Conservation (phyloP, 1,140 invertebrate genomes). For the Glossosoma conforme region DNA sequence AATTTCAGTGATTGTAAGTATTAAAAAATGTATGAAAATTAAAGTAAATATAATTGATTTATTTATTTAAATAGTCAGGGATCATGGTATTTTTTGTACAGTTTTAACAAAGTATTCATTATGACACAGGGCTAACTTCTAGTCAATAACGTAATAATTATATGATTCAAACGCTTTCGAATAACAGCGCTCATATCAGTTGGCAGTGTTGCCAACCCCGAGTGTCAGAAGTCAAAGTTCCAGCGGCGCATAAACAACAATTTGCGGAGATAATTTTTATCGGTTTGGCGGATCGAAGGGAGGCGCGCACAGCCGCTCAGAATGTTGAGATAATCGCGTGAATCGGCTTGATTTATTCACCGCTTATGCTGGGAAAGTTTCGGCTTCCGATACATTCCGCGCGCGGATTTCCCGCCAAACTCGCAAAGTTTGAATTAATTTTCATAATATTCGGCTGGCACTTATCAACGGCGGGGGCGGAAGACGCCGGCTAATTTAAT, state of each 20-base stretch:
- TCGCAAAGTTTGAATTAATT: slow-evolving; percentile 29
- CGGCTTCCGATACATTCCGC: slow-evolving; percentile 30
- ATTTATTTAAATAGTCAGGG: too few relatives aligned
- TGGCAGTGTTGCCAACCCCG: too few relatives aligned
- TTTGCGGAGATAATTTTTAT: slow-evolving; percentile 24
- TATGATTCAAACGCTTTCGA: too few relatives aligned
- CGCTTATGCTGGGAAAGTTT: slow-evolving; percentile 28
- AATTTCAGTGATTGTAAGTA: too few relatives aligned
- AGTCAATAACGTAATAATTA: too few relatives aligned
- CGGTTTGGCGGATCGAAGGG: slow-evolving; percentile 9
- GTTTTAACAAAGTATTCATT: too few relatives aligned
- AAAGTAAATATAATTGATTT: too few relatives aligned
- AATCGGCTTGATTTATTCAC: slow-evolving; percentile 31
- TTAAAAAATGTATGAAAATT: too few relatives aligned
- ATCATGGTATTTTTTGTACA: too few relatives aligned
- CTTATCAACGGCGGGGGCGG: slow-evolving; percentile 20
- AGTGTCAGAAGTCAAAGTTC: too few relatives aligned
- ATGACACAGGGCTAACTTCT: too few relatives aligned
- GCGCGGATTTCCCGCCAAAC: slow-evolving; percentile 13
- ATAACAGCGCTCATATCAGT: too few relatives aligned
- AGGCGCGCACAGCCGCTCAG: not conserved
- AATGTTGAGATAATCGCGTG: slow-evolving; percentile 26
- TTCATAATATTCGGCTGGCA: slow-evolving; percentile 22
- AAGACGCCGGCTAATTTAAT: slow-evolving; percentile 25
- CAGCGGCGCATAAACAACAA: slow-evolving; percentile 22